Percentiles rank a stretch among this genome's conserved stretches.
These are phyloP conservation scores for Lycia hirtaria DNA, from an alignment of 2,888 invertebrate genomes.

Conservation along the genomic window DNA sequence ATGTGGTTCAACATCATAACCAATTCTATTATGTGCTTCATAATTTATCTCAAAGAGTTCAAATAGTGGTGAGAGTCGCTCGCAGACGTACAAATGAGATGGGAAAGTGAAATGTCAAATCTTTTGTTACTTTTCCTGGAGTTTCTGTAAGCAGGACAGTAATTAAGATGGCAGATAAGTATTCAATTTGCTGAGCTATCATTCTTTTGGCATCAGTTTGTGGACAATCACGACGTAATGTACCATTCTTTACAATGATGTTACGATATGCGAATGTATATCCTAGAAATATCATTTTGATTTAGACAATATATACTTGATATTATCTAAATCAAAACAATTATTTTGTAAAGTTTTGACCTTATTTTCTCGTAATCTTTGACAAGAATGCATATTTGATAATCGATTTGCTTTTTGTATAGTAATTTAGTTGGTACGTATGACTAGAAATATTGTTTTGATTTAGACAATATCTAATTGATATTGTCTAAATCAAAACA, in stretches of 20 bases:
- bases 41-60: slow-evolving; percentile 29
- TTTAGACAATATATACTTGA: background rate
- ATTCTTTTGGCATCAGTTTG: slow-evolving; percentile 2
- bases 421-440: too few relatives aligned
- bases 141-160: slow-evolving; percentile 11
- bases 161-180: slow-evolving; percentile 25
- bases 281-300: background rate
- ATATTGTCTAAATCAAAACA: too few relatives aligned
- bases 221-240: background rate
- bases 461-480: too few relatives aligned
- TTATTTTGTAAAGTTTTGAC: too few relatives aligned
- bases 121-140: slow-evolving; percentile 28
- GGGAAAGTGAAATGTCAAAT: slow-evolving; percentile 32
- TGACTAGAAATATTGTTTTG: too few relatives aligned
- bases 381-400: too few relatives aligned
- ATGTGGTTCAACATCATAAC: slow-evolving; percentile 33
- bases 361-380: too few relatives aligned
- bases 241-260: background rate
- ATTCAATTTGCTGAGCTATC: slow-evolving; percentile 20
- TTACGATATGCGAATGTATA: too few relatives aligned
- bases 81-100: slow-evolving; percentile 14
- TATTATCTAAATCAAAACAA: too few relatives aligned
- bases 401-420: too few relatives aligned
- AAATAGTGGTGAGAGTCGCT: slow-evolving; percentile 32
- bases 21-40: slow-evolving; percentile 29